These are phyloP conservation scores for Rhinolophus ferrumequinum DNA, from an alignment of 2,113 vertebrate genomes.

Conservation along the genomic window DNA sequence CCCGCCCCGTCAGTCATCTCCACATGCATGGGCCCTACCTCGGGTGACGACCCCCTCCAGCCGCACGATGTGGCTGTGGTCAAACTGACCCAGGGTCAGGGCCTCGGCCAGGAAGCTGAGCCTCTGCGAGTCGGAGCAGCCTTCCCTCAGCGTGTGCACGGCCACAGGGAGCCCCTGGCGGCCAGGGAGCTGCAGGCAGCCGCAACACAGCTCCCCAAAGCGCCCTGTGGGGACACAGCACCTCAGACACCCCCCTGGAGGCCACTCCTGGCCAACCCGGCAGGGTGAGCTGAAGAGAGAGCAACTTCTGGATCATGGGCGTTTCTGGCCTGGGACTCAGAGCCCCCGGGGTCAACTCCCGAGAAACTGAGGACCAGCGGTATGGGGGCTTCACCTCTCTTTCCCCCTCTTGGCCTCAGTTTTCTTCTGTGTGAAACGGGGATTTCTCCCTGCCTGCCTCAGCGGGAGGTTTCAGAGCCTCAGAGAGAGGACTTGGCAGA, in stretches of 20 bases:
- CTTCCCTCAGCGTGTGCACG: constrained; percentile 91
- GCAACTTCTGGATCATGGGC: not conserved
- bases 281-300: not conserved
- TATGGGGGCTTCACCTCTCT: not conserved
- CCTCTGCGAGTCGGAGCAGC: constrained; percentile 92
- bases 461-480: not conserved
- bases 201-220: constrained; percentile 93
- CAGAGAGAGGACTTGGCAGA: not conserved
- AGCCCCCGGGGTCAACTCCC: not conserved
- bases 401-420: not conserved
- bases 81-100: constrained; percentile 95
- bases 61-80: constrained; percentile 93
- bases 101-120: constrained; percentile 93
- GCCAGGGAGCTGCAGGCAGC: constrained; percentile 95
- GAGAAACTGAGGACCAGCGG: not conserved
- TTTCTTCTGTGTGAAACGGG: not conserved
- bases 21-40: constrained; percentile 82
- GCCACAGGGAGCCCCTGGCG: constrained; percentile 94
- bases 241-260: not conserved
- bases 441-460: not conserved
- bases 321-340: not conserved
- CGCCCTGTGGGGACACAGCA: constrained; percentile 86
- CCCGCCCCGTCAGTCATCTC: fast-evolving
- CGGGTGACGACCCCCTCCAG: constrained; percentile 96
- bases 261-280: fast-evolving